Evolutionary conservation across 1,140 invertebrate species (phyloP).

Genomic region (Mya arenaria): DNA sequence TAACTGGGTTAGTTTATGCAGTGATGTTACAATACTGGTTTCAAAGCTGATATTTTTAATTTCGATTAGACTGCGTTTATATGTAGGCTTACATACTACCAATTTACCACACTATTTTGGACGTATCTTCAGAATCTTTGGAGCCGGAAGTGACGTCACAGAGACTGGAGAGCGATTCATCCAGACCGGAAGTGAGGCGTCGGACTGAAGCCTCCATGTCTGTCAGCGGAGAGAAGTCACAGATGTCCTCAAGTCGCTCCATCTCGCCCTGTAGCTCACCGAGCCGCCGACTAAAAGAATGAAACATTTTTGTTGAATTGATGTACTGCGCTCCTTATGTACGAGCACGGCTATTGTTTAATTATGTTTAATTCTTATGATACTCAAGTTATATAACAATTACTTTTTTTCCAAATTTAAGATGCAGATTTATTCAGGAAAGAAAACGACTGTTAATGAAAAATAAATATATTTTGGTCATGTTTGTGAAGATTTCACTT

Average conservation of each 20-base stretch:
- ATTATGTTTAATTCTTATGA: no score
- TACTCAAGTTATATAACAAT: no score
- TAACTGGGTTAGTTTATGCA: no score
- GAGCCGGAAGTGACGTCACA: background rate
- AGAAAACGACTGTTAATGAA: no score
- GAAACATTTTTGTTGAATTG: no score
- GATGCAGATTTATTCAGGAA: no score
- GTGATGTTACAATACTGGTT: background rate
- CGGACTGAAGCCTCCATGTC: slow-evolving; percentile 20
- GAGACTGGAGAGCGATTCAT: background rate
- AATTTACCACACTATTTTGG: background rate
- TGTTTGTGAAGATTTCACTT: no score
- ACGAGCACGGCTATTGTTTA: no score
- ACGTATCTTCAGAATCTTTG: background rate
- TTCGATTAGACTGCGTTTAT: background rate
- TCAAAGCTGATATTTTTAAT: background rate
- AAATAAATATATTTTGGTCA: no score
- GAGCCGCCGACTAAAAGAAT: slow-evolving; percentile 26
- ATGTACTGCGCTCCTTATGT: no score
- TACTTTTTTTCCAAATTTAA: no score
- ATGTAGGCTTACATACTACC: background rate
- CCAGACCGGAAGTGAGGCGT: slow-evolving; percentile 11
- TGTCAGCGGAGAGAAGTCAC: slow-evolving; percentile 41
- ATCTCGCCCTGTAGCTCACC: slow-evolving; percentile 33
- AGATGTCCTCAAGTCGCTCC: slow-evolving; percentile 35